Base-by-base conservation (phyloP, 2,797 vertebrate species). In the Enteromius trimaculatus region DNA sequence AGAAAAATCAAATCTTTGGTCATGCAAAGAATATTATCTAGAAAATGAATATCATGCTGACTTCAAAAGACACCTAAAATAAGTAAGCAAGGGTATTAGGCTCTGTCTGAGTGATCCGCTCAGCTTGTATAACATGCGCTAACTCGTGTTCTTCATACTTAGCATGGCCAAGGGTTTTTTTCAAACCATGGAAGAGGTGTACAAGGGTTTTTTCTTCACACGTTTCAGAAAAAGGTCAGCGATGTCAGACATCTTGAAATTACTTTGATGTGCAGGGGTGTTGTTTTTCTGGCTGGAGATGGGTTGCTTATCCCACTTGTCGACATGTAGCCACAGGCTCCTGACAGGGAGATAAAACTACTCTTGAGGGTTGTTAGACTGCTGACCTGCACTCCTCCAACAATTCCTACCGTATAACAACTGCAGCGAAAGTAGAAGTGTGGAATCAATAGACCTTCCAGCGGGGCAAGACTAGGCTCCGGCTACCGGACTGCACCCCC, bases 241-340 rank as follows among this genome's bases (percentile, higher is more conserved):
- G 29, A 83, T 68, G 44, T 49, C 72, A 75, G 76, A 80, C 51
- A 75, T 68, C 34, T 31, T 83, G 6, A 75, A 66, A 83, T 26
- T 51, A 69, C 74, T 64, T 39, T 39, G 69, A 71, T 71, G 53
- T 51, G 72, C 58, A 68, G 62, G 3, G 51, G 34, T 82, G 60
- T 66, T 58, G 37, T 58, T 37, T 64, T 66, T 76, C 58, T 66
- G 76, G 65, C 19, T 51, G 66, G 65, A 70, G 37, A 83, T 60
- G 19, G 34, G 77, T 69, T 86, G 81, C 71, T 79, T 66, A 72
- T 69, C 53, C 77, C 29, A 64, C 77, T 64, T 83, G 77, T 70
- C 39, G 65, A 86, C 71, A 71, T 75, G 65, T 80, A 80, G 81
- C 77, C 49, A 79, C 60, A 51, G 76, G 76, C 77, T 80, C 66